A percentile compares a stretch with the other conserved stretches of the same genome.
Conservation (phyloP, 2,113 vertebrate species). For the Irena cyanogastra region DNA sequence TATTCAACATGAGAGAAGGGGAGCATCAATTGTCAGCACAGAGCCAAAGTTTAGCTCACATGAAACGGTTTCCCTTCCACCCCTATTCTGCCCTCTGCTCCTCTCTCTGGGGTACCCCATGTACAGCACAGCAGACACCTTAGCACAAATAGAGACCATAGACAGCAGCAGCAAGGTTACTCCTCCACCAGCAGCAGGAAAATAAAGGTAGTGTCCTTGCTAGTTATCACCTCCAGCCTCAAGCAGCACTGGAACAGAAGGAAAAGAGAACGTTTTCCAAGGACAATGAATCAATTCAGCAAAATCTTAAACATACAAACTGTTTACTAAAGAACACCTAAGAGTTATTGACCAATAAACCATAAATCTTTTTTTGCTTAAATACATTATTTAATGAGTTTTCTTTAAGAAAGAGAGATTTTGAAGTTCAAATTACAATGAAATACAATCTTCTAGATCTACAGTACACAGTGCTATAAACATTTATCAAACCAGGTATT, state of each 20-base stretch:
- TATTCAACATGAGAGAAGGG: background rate
- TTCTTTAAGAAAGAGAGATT: slow-evolving; percentile 22
- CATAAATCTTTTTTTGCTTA: background rate
- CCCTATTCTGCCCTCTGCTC: background rate
- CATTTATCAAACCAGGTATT: background rate
- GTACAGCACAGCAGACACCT: background rate
- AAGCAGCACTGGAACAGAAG: background rate
- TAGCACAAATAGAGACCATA: background rate
- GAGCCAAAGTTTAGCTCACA: background rate
- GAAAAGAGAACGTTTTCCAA: background rate
- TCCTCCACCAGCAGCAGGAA: background rate
- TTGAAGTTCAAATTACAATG: slow-evolving; percentile 5
- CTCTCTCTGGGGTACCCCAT: background rate
- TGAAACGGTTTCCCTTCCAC: background rate
- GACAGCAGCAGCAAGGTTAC: accelerated
- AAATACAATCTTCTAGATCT: slow-evolving; percentile 6
- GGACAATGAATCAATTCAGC: background rate
- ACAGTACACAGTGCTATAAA: background rate
- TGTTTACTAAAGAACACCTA: background rate
- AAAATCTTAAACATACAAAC: background rate
- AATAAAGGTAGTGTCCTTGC: background rate
- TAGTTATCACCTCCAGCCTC: background rate
- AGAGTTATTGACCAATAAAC: background rate
- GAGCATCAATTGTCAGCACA: background rate
- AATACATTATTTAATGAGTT: slow-evolving; percentile 30